Conservation (phyloP, 2,797 vertebrate species). For the Aldrovandia affinis region DNA sequence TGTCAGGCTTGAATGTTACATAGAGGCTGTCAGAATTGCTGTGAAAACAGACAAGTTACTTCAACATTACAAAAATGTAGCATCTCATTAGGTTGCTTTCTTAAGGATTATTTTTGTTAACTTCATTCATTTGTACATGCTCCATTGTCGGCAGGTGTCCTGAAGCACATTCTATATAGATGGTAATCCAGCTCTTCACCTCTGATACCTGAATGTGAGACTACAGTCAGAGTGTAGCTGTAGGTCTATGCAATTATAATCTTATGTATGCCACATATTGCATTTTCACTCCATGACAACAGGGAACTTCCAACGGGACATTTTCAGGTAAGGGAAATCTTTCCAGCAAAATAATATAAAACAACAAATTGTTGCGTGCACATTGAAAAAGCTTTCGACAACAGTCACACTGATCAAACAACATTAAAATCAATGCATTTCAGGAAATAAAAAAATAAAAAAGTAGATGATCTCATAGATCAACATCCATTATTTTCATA, state of each 20-base stretch:
- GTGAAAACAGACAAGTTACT: background rate
- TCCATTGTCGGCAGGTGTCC: background rate
- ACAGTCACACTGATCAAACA: background rate
- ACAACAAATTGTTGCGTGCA: background rate
- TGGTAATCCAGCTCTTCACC: background rate
- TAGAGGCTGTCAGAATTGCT: background rate
- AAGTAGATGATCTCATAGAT: background rate
- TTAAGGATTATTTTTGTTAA: background rate
- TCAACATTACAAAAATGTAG: background rate
- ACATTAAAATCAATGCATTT: conserved; percentile 8
- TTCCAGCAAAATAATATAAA: conserved; percentile 1
- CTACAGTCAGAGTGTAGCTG: background rate
- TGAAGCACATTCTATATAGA: background rate
- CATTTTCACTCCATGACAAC: background rate
- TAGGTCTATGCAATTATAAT: background rate
- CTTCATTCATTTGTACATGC: background rate
- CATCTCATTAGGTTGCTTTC: background rate
- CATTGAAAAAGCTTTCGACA: background rate
- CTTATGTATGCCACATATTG: background rate
- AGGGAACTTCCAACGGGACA: background rate
- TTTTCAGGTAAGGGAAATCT: background rate
- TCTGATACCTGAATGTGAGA: background rate
- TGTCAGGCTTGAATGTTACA: background rate
- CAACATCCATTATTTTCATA: conserved; percentile 1
- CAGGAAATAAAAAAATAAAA: background rate